Percentiles rank a stretch among this genome's conserved stretches.
Evolutionary conservation across 2,888 invertebrate species (phyloP).

Genomic region (Nudaria mundana): DNA sequence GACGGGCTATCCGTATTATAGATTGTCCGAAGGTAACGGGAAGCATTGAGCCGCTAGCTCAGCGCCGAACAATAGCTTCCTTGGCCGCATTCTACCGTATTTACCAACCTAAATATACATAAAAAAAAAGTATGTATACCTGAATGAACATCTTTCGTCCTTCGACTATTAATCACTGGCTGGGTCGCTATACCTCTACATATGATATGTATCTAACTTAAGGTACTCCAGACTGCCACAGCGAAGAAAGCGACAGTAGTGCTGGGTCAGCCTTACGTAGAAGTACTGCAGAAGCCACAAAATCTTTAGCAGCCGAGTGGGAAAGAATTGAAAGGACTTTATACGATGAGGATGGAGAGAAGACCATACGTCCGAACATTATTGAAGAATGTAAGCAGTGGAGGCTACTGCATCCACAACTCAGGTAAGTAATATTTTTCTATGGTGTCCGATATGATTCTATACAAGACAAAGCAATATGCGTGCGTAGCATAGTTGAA

Average conservation of each 20-base stretch:
- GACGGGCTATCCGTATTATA: too few species aligned
- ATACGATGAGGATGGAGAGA: constrained; percentile 76
- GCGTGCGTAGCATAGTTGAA: too few species aligned
- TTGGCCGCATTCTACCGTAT: too few species aligned
- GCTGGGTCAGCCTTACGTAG: constrained; percentile 74
- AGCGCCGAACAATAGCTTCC: too few species aligned
- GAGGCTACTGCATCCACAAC: constrained; percentile 80
- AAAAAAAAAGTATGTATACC: too few species aligned
- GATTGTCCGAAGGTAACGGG: too few species aligned
- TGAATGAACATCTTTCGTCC: too few species aligned
- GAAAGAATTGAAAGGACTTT: constrained; percentile 80
- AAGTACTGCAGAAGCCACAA: constrained; percentile 76
- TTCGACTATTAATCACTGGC: neutral
- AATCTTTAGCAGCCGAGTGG: constrained; percentile 76
- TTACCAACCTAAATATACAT: too few species aligned
- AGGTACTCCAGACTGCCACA: constrained; percentile 72
- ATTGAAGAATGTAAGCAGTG: constrained; percentile 82
- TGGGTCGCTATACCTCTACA: too few species aligned
- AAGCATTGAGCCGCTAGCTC: too few species aligned
- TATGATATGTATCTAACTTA: constrained; percentile 4
- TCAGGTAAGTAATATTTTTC: constrained; percentile 58
- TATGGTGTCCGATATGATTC: neutral
- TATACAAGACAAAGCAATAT: too few species aligned
- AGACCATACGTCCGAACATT: constrained; percentile 69
- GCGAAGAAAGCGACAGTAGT: constrained; percentile 77